Conservation (phyloP, 2,888 invertebrate species). For the Eledona agricola region DNA sequence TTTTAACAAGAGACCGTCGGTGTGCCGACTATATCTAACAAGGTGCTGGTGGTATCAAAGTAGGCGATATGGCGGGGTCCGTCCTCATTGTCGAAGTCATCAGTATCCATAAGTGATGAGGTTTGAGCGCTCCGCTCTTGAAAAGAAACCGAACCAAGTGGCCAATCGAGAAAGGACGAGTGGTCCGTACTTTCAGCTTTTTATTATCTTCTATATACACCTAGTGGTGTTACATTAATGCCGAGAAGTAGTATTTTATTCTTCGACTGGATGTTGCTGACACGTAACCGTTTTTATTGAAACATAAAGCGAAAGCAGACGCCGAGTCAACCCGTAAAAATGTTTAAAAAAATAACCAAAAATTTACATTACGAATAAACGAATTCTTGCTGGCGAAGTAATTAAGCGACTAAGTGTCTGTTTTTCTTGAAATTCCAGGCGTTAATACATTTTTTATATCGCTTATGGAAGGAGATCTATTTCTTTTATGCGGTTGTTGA, state of each 20-base stretch:
- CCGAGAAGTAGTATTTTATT: constrained; percentile 41
- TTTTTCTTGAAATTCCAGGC: no score
- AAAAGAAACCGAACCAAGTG: constrained; percentile 54
- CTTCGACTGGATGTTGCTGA: constrained; percentile 50
- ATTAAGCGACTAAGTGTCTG: no score
- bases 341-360: constrained; percentile 3
- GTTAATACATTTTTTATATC: no score
- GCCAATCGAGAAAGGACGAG: constrained; percentile 56
- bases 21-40: constrained; percentile 54
- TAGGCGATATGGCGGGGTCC: constrained; percentile 45
- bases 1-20: constrained; percentile 59
- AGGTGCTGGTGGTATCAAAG: constrained; percentile 56
- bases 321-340: no score
- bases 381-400: no score
- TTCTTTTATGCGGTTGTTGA: constrained; percentile 40
- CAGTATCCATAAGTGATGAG: constrained; percentile 83
- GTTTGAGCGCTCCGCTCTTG: constrained; percentile 38
- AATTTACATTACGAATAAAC: no score
- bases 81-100: constrained; percentile 75
- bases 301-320: constrained; percentile 34
- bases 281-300: constrained; percentile 52
- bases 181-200: constrained; percentile 53
- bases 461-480: constrained; percentile 14
- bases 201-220: constrained; percentile 52
- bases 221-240: constrained; percentile 54